A percentile compares a stretch with the other conserved stretches of the same genome.
Conservation (phyloP, 1,140 invertebrate species). For the Pectinophora gossypiella region DNA sequence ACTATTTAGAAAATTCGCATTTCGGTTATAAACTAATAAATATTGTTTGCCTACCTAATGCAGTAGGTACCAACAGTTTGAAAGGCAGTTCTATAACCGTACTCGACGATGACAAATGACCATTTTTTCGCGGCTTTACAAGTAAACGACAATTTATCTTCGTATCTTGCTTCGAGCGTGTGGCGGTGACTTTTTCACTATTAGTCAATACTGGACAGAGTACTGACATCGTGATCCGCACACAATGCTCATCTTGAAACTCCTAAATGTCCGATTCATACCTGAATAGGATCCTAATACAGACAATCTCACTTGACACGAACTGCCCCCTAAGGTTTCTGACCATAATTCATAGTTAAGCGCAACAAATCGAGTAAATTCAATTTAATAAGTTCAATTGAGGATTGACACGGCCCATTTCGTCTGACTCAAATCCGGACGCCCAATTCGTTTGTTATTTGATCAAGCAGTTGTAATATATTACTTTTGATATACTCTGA, state of each 20-base stretch:
- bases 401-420: conserved; percentile 56
- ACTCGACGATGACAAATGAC: not conserved
- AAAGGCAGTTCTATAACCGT: too few species aligned
- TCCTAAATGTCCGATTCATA: too few species aligned
- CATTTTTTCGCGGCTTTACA: not conserved
- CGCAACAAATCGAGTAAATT: conserved; percentile 42
- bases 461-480: conserved; percentile 23
- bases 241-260: too few species aligned
- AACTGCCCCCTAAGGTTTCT: not conserved
- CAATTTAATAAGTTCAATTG: conserved; percentile 66
- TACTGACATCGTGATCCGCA: not conserved
- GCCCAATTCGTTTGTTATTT: conserved; percentile 37
- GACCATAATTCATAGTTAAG: conserved; percentile 38
- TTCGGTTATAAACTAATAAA: too few species aligned
- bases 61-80: too few species aligned
- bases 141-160: not conserved
- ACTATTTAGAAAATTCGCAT: too few species aligned
- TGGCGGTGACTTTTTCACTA: not conserved
- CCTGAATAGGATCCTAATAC: not conserved
- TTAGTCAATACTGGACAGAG: not conserved
- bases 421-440: conserved; percentile 45
- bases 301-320: not conserved
- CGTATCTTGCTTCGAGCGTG: not conserved
- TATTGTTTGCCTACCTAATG: too few species aligned
- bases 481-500: not conserved